Evolutionary conservation across 2,888 invertebrate species (phyloP).

Genomic region (Iphiclides podalirius): DNA sequence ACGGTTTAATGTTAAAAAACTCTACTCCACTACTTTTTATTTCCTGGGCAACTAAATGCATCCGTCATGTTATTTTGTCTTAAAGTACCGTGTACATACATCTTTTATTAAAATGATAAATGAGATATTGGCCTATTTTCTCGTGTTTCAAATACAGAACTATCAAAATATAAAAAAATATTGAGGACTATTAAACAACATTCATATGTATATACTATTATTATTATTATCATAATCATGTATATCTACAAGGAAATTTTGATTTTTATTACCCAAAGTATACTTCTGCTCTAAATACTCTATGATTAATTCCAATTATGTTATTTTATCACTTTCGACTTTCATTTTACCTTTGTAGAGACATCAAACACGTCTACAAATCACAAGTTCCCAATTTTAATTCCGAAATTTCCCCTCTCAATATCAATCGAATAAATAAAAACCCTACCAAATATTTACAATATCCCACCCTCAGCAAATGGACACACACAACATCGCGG

Average conservation of each 20-base stretch:
- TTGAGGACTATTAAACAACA: constrained; percentile 80
- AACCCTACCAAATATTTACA: constrained; percentile 74
- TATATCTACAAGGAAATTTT: constrained; percentile 77
- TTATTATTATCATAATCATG: constrained; percentile 69
- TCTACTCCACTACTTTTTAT: constrained; percentile 40
- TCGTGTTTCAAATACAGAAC: constrained; percentile 77
- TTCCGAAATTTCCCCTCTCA: constrained; percentile 53
- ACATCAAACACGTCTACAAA: constrained; percentile 54
- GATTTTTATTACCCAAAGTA: constrained; percentile 70
- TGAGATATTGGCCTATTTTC: constrained; percentile 77
- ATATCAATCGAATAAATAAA: constrained; percentile 69
- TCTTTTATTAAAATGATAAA: constrained; percentile 63
- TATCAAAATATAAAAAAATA: constrained; percentile 82
- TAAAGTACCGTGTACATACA: constrained; percentile 61
- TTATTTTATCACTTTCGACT: constrained; percentile 61
- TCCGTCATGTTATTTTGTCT: constrained; percentile 63
- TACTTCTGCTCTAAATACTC: constrained; percentile 70
- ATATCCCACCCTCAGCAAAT: constrained; percentile 70
- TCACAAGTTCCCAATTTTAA: constrained; percentile 46
- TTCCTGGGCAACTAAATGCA: constrained; percentile 75
- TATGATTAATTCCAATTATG: constrained; percentile 62
- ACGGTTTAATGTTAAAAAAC: constrained; percentile 50
- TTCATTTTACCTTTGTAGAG: constrained; percentile 49
- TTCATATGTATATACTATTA: constrained; percentile 75
- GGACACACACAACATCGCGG: constrained; percentile 71